Evolutionary conservation across 2,797 vertebrate genomes (phyloP).

Genomic region (Molossus molossus): DNA sequence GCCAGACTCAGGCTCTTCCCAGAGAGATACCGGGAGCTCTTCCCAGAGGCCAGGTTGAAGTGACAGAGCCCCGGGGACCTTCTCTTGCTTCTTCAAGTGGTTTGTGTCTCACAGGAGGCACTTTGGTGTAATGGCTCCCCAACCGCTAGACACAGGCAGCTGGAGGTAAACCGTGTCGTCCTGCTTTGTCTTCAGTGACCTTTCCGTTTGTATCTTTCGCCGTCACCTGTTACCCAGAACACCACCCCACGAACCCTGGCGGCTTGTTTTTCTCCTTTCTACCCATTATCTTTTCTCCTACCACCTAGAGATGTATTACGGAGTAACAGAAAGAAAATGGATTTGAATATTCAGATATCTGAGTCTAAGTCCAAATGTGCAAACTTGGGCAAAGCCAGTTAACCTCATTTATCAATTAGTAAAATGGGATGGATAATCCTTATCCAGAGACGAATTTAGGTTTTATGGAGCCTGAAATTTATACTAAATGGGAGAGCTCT

Average conservation of each 20-base stretch:
- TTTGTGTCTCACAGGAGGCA: background rate
- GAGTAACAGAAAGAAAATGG: background rate
- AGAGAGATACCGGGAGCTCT: background rate
- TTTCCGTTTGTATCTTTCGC: background rate
- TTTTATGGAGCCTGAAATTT: background rate
- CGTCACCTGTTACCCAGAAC: background rate
- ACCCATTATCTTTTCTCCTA: background rate
- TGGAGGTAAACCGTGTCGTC: background rate
- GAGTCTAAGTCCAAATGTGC: background rate
- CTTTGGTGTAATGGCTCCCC: background rate
- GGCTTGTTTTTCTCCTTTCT: background rate
- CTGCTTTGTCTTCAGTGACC: background rate
- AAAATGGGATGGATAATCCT: background rate
- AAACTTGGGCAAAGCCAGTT: slow-evolving; percentile 13
- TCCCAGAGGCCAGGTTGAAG: background rate
- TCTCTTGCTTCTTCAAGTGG: background rate
- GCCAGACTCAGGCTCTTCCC: background rate
- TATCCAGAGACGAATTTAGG: background rate
- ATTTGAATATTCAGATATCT: background rate
- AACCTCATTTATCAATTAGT: background rate
- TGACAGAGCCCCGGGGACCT: background rate
- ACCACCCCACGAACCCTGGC: background rate
- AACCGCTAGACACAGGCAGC: background rate
- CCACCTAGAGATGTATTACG: background rate
- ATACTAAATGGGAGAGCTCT: background rate